Evolutionary conservation across 2,888 invertebrate species (phyloP).

Genomic region (Heteropelma amictum): DNA sequence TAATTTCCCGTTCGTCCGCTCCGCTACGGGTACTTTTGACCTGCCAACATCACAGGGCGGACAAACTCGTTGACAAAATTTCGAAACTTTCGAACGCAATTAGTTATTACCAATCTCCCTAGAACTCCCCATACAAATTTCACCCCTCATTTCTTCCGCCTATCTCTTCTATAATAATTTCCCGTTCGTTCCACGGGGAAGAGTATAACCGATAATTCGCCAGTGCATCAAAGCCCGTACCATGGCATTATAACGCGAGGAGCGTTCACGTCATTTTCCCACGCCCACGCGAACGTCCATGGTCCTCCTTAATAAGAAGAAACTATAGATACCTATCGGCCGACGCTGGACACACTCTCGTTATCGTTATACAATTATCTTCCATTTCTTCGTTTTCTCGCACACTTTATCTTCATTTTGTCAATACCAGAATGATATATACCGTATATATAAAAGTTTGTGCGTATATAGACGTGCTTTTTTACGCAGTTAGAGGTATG

Average conservation of each 20-base stretch:
- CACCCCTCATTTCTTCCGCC: no score
- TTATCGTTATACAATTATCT: conserved; percentile 32
- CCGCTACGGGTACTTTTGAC: no score
- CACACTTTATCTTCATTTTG: conserved; percentile 4
- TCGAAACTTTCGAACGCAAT: no score
- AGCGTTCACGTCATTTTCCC: conserved; percentile 60
- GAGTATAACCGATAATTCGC: neutral
- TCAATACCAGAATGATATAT: no score
- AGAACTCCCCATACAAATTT: no score
- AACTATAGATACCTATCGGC: conserved; percentile 45
- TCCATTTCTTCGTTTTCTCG: neutral
- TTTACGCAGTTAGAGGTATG: neutral
- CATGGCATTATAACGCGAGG: neutral
- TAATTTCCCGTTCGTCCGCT: no score
- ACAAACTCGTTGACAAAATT: no score
- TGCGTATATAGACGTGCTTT: neutral
- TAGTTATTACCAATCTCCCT: no score
- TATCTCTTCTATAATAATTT: no score
- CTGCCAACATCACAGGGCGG: no score
- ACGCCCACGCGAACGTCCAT: conserved; percentile 59
- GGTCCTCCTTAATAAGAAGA: conserved; percentile 64
- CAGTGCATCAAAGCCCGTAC: neutral
- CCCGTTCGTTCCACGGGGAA: no score
- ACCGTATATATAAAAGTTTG: no score
- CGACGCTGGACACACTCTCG: conserved; percentile 7